Evolutionary conservation across 2,797 vertebrate genomes (phyloP).

Genomic region (Leptoclinus maculatus): DNA sequence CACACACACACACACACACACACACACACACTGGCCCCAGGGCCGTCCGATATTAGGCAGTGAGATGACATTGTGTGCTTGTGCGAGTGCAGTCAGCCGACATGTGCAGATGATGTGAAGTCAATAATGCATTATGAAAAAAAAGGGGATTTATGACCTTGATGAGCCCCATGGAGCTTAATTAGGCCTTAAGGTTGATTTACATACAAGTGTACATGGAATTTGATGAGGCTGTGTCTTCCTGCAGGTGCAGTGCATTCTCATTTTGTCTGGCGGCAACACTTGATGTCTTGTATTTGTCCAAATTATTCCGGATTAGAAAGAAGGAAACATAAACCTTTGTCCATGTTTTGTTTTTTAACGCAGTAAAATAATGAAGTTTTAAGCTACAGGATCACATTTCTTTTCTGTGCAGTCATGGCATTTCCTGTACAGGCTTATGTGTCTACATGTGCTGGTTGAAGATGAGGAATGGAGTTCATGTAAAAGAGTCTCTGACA

Average conservation of each 20-base stretch:
- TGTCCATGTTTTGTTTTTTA: slow-evolving; percentile 44
- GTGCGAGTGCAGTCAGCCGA: slow-evolving; percentile 80
- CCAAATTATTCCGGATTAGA: slow-evolving; percentile 35
- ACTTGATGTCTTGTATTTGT: slow-evolving; percentile 43
- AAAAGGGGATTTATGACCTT: slow-evolving; percentile 85
- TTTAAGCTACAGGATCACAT: slow-evolving; percentile 34
- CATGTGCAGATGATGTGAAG: slow-evolving; percentile 84
- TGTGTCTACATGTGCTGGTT: slow-evolving; percentile 41
- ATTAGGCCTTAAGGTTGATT: slow-evolving; percentile 87
- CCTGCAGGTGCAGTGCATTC: slow-evolving; percentile 51
- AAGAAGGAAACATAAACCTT: slow-evolving; percentile 22
- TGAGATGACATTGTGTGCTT: slow-evolving; percentile 83
- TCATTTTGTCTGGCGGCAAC: slow-evolving; percentile 49
- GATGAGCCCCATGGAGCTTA: slow-evolving; percentile 82
- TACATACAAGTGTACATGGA: slow-evolving; percentile 79
- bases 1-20: slow-evolving; percentile 20
- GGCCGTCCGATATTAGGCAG: slow-evolving; percentile 83
- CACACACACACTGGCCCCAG: slow-evolving; percentile 64
- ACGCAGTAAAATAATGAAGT: slow-evolving; percentile 45
- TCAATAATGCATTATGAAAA: slow-evolving; percentile 86
- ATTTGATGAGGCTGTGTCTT: slow-evolving; percentile 73
- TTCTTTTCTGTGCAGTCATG: slow-evolving; percentile 36
- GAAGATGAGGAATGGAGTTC: slow-evolving; percentile 29
- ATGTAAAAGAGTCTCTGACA: slow-evolving; percentile 44
- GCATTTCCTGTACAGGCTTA: slow-evolving; percentile 49